Evolutionary conservation across 2,797 vertebrate species (phyloP).

Genomic region (Neoniphon sammara): DNA sequence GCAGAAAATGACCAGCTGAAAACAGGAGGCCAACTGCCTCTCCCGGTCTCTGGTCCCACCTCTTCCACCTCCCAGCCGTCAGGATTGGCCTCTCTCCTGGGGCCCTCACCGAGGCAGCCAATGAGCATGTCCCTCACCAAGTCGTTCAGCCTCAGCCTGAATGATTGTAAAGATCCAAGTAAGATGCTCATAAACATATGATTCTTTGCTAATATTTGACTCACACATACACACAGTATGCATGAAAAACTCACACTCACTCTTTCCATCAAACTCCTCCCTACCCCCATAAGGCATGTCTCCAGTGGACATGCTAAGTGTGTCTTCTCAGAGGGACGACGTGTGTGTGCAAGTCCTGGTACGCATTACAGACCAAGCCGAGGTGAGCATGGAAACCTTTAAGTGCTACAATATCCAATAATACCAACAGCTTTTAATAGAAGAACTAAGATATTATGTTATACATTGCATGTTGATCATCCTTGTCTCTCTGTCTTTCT

Average conservation of each 20-base stretch:
- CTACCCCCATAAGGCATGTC: slow-evolving; percentile 81
- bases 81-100: slow-evolving; percentile 81
- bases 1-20: slow-evolving; percentile 94
- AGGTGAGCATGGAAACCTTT: slow-evolving; percentile 78
- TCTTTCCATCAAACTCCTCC: not conserved
- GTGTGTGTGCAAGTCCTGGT: slow-evolving; percentile 86
- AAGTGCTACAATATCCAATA: not conserved
- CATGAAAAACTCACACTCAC: not conserved
- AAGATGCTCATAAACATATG: slow-evolving; percentile 25
- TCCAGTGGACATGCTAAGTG: slow-evolving; percentile 83
- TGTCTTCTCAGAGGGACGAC: slow-evolving; percentile 84
- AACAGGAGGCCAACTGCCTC: slow-evolving; percentile 82
- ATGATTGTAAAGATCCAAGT: slow-evolving; percentile 88
- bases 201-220: not conserved
- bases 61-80: slow-evolving; percentile 79
- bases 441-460: not conserved
- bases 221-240: not conserved
- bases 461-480: not conserved
- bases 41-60: slow-evolving; percentile 73
- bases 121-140: slow-evolving; percentile 90
- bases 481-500: slow-evolving; percentile 26
- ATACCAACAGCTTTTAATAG: not conserved
- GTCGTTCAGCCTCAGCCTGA: slow-evolving; percentile 88
- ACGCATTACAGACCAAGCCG: slow-evolving; percentile 85
- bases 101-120: slow-evolving; percentile 87